Base-by-base conservation (phyloP, 2,113 vertebrate species). In the Amblyornis subalaris region DNA sequence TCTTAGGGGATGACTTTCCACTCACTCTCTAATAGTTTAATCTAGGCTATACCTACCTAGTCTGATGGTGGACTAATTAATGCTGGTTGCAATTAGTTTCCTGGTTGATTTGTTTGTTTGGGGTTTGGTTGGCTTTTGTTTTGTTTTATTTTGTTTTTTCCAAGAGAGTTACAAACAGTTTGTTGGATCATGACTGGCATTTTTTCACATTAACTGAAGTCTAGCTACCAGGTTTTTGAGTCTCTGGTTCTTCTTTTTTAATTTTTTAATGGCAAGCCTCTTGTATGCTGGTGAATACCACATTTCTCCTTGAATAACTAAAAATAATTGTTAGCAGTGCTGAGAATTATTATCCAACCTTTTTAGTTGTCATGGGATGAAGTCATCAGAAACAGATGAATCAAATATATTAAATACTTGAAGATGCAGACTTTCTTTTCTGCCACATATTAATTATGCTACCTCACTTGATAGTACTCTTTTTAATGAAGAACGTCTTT, bases 101-200 rank as follows among this genome's bases (percentile, higher is more conserved):
- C 17, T 38, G 20, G 38, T 66, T 81, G 45, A 18, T 14, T 88
- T 78, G 13, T n/a, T 80, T 36, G 4, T n/a, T 58, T 65, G 18
- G 12, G 0, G 5, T 65, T 66, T 60, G 7, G 2, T 42, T 33
- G 3, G 10, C 2, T 33, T 72, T 55, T n/a, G 2, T 0, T 73
- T 35, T n/a, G 4, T 2, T 25, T 42, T 36, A 29, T 3, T 18
- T 36, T 47, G 36, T 50, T 25, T 47, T 29, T 4, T 26, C 35
- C 50, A 55, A 38, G 22, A 67, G 9, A 33, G 12, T 84, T 87
- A 26, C n/a, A 66, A 76, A 61, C 9, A 45, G 2, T 54, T 72
- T 76, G 33, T 66, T 86, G 62, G 16, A 75, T 38, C 14, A 54
- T 4, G 14, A 58, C 12, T n/a, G 28, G 20, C 25, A 18, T 44